phyloP scores from a whole-genome alignment of 64 coral and sea anemone species.

The Astreopora myriophthalma region DNA sequence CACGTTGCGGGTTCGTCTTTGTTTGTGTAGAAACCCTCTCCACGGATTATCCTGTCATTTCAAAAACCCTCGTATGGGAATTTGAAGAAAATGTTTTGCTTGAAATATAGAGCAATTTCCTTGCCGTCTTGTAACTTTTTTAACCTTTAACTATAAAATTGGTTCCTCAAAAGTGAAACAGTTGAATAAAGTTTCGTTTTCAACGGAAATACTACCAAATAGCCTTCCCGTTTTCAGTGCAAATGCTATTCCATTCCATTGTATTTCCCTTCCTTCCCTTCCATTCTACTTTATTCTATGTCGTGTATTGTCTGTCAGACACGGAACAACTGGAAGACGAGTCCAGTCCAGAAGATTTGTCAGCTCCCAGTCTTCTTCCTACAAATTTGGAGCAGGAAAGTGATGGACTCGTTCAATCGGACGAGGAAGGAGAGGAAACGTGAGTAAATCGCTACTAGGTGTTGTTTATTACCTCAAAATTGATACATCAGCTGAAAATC shows the following conservation, averaged over 20 bases:
- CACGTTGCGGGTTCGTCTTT: background rate
- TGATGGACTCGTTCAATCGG: constrained; percentile 48
- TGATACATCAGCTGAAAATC: no score
- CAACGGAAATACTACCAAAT: no score
- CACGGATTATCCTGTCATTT: background rate
- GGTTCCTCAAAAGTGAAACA: background rate
- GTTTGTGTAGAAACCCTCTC: background rate
- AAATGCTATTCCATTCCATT: background rate
- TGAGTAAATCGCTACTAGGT: no score
- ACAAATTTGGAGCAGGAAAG: constrained; percentile 56
- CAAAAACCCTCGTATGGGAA: background rate
- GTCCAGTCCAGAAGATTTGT: constrained; percentile 15
- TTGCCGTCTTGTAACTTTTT: no score
- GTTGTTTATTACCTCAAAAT: no score
- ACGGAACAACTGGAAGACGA: background rate
- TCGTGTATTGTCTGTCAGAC: background rate
- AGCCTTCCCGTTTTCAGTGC: no score
- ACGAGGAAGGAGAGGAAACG: constrained; percentile 61
- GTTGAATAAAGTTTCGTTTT: no score
- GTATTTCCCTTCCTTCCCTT: background rate
- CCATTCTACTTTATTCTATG: background rate
- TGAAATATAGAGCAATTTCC: no score
- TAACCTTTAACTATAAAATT: background rate
- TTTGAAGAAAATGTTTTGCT: background rate
- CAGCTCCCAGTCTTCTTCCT: constrained; percentile 54